phyloP scores from a whole-genome alignment of 2,797 vertebrate genomes.

The Australoheros facetus region DNA sequence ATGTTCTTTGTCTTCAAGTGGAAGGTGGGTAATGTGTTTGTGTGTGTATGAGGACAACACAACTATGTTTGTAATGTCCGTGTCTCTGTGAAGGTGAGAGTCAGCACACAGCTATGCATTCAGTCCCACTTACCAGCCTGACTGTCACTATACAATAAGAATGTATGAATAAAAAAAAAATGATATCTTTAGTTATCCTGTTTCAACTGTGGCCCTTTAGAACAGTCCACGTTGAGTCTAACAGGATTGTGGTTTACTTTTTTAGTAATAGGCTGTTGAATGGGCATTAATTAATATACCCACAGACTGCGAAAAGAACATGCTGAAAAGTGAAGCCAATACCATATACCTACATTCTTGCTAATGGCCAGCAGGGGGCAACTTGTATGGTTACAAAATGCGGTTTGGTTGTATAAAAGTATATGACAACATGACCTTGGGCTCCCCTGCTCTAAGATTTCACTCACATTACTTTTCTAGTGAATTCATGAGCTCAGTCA shows the following conservation, averaged over 20 bases:
- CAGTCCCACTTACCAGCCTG: not conserved
- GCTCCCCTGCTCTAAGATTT: not conserved
- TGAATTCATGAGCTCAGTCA: not conserved
- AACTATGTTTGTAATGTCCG: not conserved
- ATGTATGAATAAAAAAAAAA: accelerated
- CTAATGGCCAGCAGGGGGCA: not conserved
- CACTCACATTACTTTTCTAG: not conserved
- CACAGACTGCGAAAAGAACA: not conserved
- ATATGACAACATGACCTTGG: not conserved
- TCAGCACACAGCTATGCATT: not conserved
- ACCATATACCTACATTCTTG: not conserved
- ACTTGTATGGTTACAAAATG: not conserved
- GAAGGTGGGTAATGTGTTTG: not conserved
- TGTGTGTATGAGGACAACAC: not conserved
- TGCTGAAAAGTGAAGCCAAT: not conserved
- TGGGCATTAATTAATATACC: not conserved
- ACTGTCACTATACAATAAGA: not conserved
- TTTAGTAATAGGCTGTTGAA: not conserved
- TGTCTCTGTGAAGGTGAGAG: not conserved
- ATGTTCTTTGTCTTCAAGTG: conserved; percentile 41
- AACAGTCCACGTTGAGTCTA: not conserved
- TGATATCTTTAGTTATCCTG: not conserved
- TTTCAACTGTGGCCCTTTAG: not conserved
- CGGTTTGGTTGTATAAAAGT: not conserved
- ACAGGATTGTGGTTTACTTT: not conserved